Conservation (phyloP, 2,113 vertebrate species). For the Toxotes chatareus region DNA sequence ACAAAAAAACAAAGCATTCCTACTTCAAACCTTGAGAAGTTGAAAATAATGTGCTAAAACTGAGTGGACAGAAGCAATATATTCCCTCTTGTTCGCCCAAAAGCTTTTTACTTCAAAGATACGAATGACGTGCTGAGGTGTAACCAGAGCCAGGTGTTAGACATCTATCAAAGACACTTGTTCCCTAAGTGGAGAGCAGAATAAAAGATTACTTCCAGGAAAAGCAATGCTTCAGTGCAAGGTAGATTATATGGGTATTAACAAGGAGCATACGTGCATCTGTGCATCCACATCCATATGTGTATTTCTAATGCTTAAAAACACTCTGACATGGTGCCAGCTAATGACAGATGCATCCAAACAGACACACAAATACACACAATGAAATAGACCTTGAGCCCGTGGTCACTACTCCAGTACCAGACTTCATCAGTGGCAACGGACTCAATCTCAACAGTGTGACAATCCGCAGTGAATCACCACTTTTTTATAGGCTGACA, state of each 20-base stretch:
- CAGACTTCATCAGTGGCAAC: constrained; percentile 11
- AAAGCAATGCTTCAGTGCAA: constrained; percentile 7
- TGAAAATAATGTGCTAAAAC: constrained; percentile 4
- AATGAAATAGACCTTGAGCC: background rate
- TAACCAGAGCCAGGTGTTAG: constrained; percentile 48
- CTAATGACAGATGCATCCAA: constrained; percentile 3
- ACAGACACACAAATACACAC: constrained; percentile 2
- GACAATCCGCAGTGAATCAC: constrained; percentile 38
- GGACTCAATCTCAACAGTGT: constrained; percentile 7
- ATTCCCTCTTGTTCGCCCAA: background rate
- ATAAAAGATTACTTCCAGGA: constrained; percentile 40
- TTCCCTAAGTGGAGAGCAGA: constrained; percentile 6
- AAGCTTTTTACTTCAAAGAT: constrained; percentile 31
- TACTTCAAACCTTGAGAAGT: background rate
- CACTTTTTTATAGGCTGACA: constrained; percentile 28
- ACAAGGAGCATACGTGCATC: background rate
- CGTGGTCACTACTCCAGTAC: background rate
- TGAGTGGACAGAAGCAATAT: background rate
- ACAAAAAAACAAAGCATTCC: background rate
- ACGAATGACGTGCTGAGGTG: background rate
- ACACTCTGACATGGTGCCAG: background rate
- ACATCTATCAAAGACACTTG: constrained; percentile 32
- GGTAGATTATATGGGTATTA: background rate
- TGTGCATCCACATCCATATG: constrained; percentile 3
- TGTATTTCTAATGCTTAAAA: background rate